A percentile compares a stretch with the other conserved stretches of the same genome.
phyloP scores from a whole-genome alignment of 1,140 invertebrate species.

The Condylostylus longicornis region DNA sequence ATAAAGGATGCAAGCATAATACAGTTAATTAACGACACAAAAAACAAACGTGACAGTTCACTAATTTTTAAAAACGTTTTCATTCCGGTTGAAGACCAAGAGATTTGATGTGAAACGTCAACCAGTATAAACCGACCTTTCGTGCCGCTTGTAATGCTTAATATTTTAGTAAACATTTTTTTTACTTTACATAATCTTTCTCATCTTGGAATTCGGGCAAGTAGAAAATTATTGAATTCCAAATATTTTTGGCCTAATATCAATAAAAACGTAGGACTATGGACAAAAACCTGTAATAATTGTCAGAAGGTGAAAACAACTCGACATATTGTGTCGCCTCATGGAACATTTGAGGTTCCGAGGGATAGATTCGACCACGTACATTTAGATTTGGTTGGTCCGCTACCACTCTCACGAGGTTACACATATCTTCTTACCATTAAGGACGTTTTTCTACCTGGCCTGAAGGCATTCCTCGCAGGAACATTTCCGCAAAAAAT shows the following conservation, averaged over 20 bases:
- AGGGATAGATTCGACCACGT: constrained; percentile 13
- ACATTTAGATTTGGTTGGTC: constrained; percentile 22
- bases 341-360: background rate
- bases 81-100: background rate
- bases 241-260: constrained; percentile 13
- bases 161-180: background rate
- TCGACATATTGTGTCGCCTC: background rate
- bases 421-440: constrained; percentile 14
- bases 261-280: constrained; percentile 9
- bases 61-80: background rate
- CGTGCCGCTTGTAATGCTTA: background rate
- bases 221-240: too few species aligned
- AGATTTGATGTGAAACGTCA: background rate
- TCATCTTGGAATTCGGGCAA: background rate
- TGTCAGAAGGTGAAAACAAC: constrained; percentile 22
- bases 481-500: constrained; percentile 13
- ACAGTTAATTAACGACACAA: background rate
- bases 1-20: background rate
- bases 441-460: constrained; percentile 26
- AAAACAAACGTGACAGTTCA: background rate
- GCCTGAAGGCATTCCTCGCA: constrained; percentile 25
- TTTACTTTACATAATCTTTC: background rate
- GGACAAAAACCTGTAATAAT: constrained; percentile 10
- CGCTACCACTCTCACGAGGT: constrained; percentile 11
- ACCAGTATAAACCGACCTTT: background rate